Evolutionary conservation across 2,797 vertebrate species (phyloP).

Genomic region (Epinephelus awoara): DNA sequence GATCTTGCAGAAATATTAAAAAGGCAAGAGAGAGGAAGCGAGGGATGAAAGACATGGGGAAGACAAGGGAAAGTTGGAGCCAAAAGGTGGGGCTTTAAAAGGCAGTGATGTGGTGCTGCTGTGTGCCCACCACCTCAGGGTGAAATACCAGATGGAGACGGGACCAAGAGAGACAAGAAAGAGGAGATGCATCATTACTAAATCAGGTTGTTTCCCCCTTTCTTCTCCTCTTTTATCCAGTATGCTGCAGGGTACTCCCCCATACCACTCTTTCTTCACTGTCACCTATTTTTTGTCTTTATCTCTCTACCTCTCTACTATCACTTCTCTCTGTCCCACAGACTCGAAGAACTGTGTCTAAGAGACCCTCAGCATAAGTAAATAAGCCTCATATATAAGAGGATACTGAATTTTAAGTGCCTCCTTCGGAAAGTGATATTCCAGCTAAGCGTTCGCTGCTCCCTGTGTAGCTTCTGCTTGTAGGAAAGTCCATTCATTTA

Average conservation of each 20-base stretch:
- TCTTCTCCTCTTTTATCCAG: conserved; percentile 47
- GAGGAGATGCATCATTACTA: conserved; percentile 59
- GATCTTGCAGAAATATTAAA: conserved; percentile 47
- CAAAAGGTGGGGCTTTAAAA: conserved; percentile 47
- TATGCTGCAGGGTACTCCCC: conserved; percentile 50
- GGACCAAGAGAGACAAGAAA: conserved; percentile 37
- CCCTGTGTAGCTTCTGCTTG: conserved; percentile 26
- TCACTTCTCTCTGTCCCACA: conserved; percentile 17
- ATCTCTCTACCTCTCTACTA: conserved; percentile 11
- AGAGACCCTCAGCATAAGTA: conserved; percentile 48
- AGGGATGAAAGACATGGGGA: conserved; percentile 48
- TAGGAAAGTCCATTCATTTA: conserved; percentile 51
- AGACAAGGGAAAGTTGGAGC: conserved; percentile 36
- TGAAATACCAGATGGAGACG: conserved; percentile 59
- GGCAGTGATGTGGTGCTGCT: conserved; percentile 40
- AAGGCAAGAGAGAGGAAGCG: conserved; percentile 27
- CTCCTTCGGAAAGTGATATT: conserved; percentile 51
- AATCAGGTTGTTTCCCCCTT: conserved; percentile 57
- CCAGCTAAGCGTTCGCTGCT: conserved; percentile 30
- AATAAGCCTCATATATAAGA: conserved; percentile 49
- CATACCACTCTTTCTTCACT: conserved; percentile 31
- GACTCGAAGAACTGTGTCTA: conserved; percentile 16
- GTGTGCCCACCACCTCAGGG: conserved; percentile 49
- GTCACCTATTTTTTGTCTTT: conserved; percentile 32
- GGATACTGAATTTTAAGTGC: conserved; percentile 51